phyloP scores from a whole-genome alignment of 1,140 invertebrate genomes.

The Piezodorus guildinii region DNA sequence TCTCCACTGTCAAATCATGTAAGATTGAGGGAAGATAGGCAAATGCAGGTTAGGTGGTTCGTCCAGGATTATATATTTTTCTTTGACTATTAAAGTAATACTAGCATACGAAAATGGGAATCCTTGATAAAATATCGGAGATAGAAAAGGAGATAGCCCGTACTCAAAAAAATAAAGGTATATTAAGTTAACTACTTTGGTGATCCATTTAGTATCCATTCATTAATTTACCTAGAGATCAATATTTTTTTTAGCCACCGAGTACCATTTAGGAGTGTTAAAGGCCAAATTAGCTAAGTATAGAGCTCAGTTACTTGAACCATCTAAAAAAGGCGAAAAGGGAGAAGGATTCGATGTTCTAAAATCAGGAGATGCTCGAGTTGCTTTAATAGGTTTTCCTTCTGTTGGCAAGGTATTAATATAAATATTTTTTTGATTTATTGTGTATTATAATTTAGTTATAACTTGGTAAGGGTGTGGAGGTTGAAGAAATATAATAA shows the following conservation, averaged over 20 bases:
- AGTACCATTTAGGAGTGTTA: conserved; percentile 94
- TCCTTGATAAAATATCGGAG: conserved; percentile 95
- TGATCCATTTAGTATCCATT: neutral
- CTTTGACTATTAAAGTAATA: no score
- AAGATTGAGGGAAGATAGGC: no score
- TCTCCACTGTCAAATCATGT: no score
- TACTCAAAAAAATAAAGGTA: conserved; percentile 99
- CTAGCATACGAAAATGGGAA: conserved; percentile 61
- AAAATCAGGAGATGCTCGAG: conserved; percentile 97
- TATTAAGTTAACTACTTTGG: neutral
- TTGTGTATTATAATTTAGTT: no score
- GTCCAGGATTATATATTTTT: no score
- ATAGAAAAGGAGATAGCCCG: conserved; percentile 95
- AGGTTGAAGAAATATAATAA: no score
- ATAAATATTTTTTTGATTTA: neutral
- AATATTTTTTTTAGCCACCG: conserved; percentile 66
- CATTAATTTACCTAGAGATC: neutral
- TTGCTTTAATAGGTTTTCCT: conserved; percentile 95
- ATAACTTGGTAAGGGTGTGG: no score
- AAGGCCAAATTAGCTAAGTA: conserved; percentile 99
- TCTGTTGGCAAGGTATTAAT: conserved; percentile 73
- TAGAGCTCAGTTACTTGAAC: conserved; percentile 86
- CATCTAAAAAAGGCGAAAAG: conserved; percentile 88
- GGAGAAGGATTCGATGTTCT: conserved; percentile 99
- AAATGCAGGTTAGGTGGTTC: no score